Conservation (phyloP, 2,888 invertebrate species). For the Cantharis flavilabris region DNA sequence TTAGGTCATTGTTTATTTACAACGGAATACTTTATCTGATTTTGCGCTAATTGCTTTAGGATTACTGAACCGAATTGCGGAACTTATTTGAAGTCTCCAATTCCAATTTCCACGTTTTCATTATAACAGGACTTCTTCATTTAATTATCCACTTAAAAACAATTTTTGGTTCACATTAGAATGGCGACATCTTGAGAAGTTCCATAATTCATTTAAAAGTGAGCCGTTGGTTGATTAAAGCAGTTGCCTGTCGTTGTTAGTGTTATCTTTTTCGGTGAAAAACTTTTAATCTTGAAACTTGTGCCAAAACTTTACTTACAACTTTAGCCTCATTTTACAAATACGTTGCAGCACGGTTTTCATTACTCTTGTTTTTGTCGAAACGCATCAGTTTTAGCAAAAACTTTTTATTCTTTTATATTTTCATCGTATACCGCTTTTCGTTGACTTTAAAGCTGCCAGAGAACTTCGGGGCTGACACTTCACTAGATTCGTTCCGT, state of each 20-base stretch:
- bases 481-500: too few relatives aligned
- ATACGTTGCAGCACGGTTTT: not conserved
- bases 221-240: not conserved
- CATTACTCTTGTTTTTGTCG: not conserved
- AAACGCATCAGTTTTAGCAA: not conserved
- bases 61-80: not conserved
- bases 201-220: not conserved
- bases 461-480: too few relatives aligned
- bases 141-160: not conserved
- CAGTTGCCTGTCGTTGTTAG: not conserved
- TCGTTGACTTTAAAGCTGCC: not conserved
- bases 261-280: not conserved
- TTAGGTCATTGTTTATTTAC: not conserved
- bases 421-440: not conserved
- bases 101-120: not conserved
- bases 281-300: not conserved
- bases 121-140: not conserved
- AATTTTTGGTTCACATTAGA: not conserved
- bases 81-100: not conserved
- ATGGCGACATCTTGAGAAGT: not conserved
- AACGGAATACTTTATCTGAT: not conserved
- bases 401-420: not conserved
- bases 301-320: not conserved
- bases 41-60: not conserved
- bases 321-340: not conserved